Conservation (phyloP, 2,113 vertebrate species). For the Propithecus coquereli region DNA sequence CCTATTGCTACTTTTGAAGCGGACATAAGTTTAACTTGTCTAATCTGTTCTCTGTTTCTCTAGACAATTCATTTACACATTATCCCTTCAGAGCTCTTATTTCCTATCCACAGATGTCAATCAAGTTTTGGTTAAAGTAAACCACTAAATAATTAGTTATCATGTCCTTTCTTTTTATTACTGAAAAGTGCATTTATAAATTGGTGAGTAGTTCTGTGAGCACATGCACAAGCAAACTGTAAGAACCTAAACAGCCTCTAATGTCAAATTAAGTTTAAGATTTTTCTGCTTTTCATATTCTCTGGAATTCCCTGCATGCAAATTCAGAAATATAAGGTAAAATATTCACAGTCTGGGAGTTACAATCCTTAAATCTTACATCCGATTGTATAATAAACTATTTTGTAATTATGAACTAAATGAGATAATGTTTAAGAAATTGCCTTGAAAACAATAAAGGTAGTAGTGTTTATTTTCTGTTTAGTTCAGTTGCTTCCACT, state of each 20-base stretch:
- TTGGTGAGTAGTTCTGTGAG: background rate
- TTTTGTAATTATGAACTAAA: constrained; percentile 57
- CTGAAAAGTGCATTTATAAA: background rate
- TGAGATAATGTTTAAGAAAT: constrained; percentile 29
- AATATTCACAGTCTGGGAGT: background rate
- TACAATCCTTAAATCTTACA: constrained; percentile 27
- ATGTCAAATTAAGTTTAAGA: constrained; percentile 28
- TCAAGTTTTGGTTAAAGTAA: background rate
- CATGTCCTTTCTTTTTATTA: background rate
- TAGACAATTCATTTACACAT: background rate
- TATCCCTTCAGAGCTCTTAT: background rate
- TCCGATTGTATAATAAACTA: constrained; percentile 47
- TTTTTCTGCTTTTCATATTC: constrained; percentile 32
- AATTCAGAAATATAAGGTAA: constrained; percentile 39
- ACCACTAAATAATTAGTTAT: background rate
- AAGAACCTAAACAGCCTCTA: constrained; percentile 21
- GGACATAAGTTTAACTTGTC: constrained; percentile 8
- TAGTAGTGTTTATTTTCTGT: constrained; percentile 41
- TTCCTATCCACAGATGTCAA: background rate
- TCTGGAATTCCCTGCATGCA: background rate
- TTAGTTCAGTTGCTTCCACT: background rate
- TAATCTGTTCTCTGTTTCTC: background rate
- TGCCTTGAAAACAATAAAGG: constrained; percentile 30
- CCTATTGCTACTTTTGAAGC: background rate
- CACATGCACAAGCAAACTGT: background rate